Base-by-base conservation (phyloP, 1,140 invertebrate genomes). In the Manduca sexta region DNA sequence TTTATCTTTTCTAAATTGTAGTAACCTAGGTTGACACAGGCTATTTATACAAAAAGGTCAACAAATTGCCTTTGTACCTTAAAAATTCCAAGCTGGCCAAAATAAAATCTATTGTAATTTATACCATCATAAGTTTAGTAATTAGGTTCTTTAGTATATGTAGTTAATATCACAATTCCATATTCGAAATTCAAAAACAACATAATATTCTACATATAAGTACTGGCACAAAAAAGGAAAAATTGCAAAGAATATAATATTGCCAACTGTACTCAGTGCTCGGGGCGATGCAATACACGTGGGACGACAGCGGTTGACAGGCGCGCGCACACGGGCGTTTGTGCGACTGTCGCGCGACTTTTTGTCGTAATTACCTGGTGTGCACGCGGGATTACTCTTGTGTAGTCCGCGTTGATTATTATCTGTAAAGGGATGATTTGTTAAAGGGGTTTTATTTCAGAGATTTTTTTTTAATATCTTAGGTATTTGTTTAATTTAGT, bases 221-320 rank as follows among this genome's bases (percentile, higher is more conserved):
- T 35, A 35, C 34, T 14, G 6, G 14, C 4, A 3, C 6, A 12
- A 12, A 14, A 13, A 13, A 35, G 6, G 10, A 4, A 13, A 35
- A n/a, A n/a, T n/a, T 35, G 0, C n/a, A 35, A 2, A n/a, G 12
- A 13, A 6, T n/a, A 14, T 35, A 13, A 30, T 12, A 21, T 13
- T 43, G 6, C 12, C 41, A 13, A 12, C 13, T 29, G 17, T 13
- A 15, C 26, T 12, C 12, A 15, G n/a, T 34, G 62, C 65, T 45
- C 41, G 52, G 13, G 64, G 67, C 64, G 55, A 54, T 56, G 41
- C 62, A 67, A 64, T 69, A 58, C 61, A 60, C 64, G 64, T 67
- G 66, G 34, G 45, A 44, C 55, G 59, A 60, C 60, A 58, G 46
- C 52, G 61, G 26, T 52, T 66, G 66, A 70, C 64, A 60, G 57